Conservation (phyloP, 2,797 vertebrate species). For the Ptychadena robeensis region DNA sequence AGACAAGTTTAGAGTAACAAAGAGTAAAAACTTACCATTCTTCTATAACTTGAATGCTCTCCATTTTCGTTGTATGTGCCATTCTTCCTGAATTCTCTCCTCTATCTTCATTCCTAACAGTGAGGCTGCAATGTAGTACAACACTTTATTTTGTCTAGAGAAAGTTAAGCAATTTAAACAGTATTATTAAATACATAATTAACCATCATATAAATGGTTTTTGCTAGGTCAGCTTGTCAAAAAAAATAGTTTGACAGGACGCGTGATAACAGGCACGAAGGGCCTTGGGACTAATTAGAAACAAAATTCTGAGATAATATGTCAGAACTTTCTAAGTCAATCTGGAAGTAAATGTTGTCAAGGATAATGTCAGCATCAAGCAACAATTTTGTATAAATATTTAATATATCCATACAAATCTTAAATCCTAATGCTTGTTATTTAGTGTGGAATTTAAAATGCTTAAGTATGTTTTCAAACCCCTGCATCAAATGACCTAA, state of each 20-base stretch:
- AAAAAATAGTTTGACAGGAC: background rate
- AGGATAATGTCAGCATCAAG: too few species aligned
- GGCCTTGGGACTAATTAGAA: background rate
- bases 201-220: background rate
- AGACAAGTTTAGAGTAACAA: too few species aligned
- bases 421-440: background rate
- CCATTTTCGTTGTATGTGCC: conserved; percentile 89
- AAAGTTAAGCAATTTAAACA: conserved; percentile 66
- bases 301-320: background rate
- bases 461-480: too few species aligned
- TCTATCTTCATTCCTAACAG: conserved; percentile 92
- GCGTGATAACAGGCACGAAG: background rate
- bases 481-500: background rate
- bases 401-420: too few species aligned
- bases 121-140: conserved; percentile 82
- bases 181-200: conserved; percentile 13
- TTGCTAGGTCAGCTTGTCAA: background rate
- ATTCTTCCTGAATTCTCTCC: conserved; percentile 85
- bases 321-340: background rate
- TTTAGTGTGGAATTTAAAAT: background rate
- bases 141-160: conserved; percentile 78
- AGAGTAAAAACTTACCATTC: conserved; percentile 84
- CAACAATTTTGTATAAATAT: background rate
- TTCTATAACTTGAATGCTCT: conserved; percentile 90
- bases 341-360: background rate